Conservation (phyloP, 2,888 invertebrate genomes). For the Gandaritis pyraliata region DNA sequence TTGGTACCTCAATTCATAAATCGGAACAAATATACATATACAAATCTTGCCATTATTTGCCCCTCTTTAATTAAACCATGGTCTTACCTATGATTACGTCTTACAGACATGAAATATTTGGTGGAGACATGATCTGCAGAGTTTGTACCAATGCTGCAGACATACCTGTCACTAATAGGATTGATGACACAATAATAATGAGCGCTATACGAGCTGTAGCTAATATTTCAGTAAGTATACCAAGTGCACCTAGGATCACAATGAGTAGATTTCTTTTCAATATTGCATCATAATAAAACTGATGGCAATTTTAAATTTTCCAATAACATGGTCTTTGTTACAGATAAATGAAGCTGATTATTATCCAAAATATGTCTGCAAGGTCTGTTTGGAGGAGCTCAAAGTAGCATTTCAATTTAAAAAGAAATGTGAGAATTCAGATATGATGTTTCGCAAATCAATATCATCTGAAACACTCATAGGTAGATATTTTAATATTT, state of each 20-base stretch:
- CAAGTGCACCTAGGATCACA: not conserved
- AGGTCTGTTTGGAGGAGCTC: conserved; percentile 42
- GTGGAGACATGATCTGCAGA: conserved; percentile 45
- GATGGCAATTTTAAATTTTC: not conserved
- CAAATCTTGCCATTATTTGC: no score
- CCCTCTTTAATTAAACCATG: no score
- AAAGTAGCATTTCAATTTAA: conserved; percentile 45
- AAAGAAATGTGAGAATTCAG: conserved; percentile 45
- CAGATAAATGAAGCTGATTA: conserved; percentile 43
- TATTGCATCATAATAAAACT: no score
- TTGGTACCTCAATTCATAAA: no score
- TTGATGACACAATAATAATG: conserved; percentile 39
- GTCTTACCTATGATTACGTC: not conserved
- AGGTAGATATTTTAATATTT: conserved; percentile 21
- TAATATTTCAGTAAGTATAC: conserved; percentile 40
- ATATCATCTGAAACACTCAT: conserved; percentile 33
- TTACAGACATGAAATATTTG: conserved; percentile 38
- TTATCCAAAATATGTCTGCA: conserved; percentile 46
- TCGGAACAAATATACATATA: no score
- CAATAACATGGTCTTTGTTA: conserved; percentile 21
- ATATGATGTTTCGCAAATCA: conserved; percentile 41
- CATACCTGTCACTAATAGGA: conserved; percentile 40
- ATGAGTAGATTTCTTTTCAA: no score
- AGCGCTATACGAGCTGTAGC: conserved; percentile 44
- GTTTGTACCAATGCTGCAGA: conserved; percentile 45